These are phyloP conservation scores for Donacobius atricapilla DNA, from an alignment of 2,113 vertebrate species.

Conservation along the genomic window DNA sequence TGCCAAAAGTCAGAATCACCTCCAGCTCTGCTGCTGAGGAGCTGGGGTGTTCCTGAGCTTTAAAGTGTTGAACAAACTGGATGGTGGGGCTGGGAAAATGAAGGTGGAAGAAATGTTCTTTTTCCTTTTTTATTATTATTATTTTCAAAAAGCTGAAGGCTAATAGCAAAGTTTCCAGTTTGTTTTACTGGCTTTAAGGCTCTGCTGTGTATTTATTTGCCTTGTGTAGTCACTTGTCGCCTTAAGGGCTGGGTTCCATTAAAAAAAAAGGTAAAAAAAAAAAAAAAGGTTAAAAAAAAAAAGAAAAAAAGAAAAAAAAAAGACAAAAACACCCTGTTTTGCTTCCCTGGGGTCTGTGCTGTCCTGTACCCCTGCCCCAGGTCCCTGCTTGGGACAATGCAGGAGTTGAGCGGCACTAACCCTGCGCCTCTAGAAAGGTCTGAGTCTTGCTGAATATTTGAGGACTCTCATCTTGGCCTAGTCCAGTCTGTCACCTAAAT, in stretches of 20 bases:
- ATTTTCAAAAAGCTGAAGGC: conserved; percentile 23
- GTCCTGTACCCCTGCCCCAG: not conserved
- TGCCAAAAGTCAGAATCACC: conserved; percentile 73
- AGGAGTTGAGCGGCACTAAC: conserved; percentile 29
- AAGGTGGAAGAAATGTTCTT: conserved; percentile 32
- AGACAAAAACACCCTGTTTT: conserved; percentile 10
- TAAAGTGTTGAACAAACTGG: conserved; percentile 80
- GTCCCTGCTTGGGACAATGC: not conserved
- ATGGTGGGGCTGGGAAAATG: conserved; percentile 58
- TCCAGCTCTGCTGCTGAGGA: conserved; percentile 49
- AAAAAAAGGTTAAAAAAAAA: rapidly evolving
- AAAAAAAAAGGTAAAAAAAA: not conserved
- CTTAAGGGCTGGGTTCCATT: conserved; percentile 73
- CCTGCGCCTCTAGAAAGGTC: not conserved
- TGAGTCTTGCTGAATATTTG: not conserved
- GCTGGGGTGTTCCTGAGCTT: conserved; percentile 70
- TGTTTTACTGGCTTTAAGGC: conserved; percentile 79
- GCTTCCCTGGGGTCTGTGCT: conserved; percentile 53
- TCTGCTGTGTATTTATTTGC: conserved; percentile 77
- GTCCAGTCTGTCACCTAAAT: not conserved
- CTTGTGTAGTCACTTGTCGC: conserved; percentile 79
- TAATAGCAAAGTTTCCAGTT: conserved; percentile 72
- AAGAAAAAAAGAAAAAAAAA: rapidly evolving
- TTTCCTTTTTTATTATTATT: not conserved
- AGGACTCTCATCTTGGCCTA: not conserved